phyloP scores from a whole-genome alignment of 2,797 vertebrate species.

The Lagorchestes hirsutus region DNA sequence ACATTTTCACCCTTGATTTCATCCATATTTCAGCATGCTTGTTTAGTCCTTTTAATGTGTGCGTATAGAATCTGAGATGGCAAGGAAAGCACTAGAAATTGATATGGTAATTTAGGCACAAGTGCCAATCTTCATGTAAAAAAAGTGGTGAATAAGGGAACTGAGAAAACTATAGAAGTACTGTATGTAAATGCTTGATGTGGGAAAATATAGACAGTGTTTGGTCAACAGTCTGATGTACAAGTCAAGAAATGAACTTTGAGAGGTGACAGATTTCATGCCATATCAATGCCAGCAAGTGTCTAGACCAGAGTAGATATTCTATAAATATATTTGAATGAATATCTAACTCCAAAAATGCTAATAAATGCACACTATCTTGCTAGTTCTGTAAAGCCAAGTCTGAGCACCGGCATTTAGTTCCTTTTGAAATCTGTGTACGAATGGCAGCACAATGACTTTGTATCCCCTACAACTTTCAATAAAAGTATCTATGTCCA shows the following conservation, averaged over 20 bases:
- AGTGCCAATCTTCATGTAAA: not conserved
- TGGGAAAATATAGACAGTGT: slow-evolving; percentile 25
- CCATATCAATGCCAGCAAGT: not conserved
- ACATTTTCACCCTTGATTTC: slow-evolving; percentile 54
- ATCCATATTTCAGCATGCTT: slow-evolving; percentile 72
- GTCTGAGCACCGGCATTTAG: not conserved
- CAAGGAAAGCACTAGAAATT: slow-evolving; percentile 40
- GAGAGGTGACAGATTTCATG: slow-evolving; percentile 18
- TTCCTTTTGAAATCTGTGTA: not conserved
- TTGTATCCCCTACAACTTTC: not conserved
- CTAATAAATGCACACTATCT: not conserved
- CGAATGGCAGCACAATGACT: not conserved
- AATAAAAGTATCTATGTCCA: slow-evolving; percentile 44
- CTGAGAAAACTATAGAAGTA: not conserved
- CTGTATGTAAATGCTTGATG: not conserved
- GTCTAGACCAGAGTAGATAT: slow-evolving; percentile 12
- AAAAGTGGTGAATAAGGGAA: not conserved
- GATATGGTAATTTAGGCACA: slow-evolving; percentile 8
- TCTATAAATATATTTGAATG: slow-evolving; percentile 33
- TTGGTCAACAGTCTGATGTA: slow-evolving; percentile 13
- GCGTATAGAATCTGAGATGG: slow-evolving; percentile 16
- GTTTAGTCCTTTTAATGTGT: slow-evolving; percentile 54
- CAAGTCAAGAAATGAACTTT: slow-evolving; percentile 13
- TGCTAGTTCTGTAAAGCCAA: not conserved
- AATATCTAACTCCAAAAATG: slow-evolving; percentile 30